Evolutionary conservation across 2,888 invertebrate species (phyloP).

Genomic region (Eristalinus aeneus): DNA sequence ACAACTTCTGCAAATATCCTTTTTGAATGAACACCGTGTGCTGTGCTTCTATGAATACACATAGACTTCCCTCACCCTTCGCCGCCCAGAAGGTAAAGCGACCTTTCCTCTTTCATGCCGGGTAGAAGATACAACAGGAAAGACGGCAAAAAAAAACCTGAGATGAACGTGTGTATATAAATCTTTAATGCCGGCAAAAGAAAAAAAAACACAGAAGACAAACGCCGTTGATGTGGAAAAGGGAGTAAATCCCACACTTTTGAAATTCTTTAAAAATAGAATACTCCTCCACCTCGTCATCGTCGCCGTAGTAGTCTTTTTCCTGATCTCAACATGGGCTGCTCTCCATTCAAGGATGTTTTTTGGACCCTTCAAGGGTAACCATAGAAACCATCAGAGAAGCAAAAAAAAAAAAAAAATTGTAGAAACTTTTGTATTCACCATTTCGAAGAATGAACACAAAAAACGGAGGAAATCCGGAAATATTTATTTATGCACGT

Average conservation of each 20-base stretch:
- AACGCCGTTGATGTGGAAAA: not conserved
- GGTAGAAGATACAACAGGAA: slow-evolving; percentile 18
- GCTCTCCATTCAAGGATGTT: not conserved
- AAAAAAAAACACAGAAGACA: slow-evolving; percentile 23
- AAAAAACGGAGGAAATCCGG: not conserved
- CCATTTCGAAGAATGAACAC: not conserved
- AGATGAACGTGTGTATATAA: slow-evolving; percentile 31
- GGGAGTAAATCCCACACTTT: slow-evolving; percentile 31
- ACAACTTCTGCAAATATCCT: slow-evolving; percentile 52
- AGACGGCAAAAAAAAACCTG: slow-evolving; percentile 6
- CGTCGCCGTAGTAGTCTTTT: not conserved
- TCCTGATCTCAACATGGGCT: not conserved
- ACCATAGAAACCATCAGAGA: slow-evolving; percentile 34
- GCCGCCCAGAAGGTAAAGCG: slow-evolving; percentile 33
- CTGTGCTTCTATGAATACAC: slow-evolving; percentile 32
- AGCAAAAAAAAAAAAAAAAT: not conserved
- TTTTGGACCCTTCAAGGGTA: slow-evolving; percentile 29
- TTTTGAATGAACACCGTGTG: slow-evolving; percentile 52
- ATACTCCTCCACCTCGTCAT: not conserved
- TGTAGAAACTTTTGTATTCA: slow-evolving; percentile 2
- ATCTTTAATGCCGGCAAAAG: slow-evolving; percentile 61
- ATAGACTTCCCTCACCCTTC: slow-evolving; percentile 31
- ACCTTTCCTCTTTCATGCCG: slow-evolving; percentile 54
- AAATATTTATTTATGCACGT: not conserved
- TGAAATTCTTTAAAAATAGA: slow-evolving; percentile 30